Conservation (phyloP, 2,888 invertebrate species). For the Tipula helvola region DNA sequence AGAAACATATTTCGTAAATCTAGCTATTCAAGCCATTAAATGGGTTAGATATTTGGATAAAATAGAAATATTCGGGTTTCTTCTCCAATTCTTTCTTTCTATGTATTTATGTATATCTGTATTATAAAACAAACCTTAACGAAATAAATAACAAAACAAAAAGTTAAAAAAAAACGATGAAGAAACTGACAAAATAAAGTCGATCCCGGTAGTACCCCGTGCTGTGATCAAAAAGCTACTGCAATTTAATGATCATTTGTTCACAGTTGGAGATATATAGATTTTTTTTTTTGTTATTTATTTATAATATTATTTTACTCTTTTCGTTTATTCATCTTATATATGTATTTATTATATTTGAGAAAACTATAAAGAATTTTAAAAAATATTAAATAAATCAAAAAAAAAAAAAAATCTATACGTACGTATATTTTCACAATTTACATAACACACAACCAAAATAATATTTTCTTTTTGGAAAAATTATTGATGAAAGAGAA, state of each 20-base stretch:
- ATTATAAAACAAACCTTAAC: background rate
- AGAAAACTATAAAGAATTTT: background rate
- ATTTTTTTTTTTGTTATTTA: slow-evolving; percentile 5
- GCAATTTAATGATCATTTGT: slow-evolving; percentile 10
- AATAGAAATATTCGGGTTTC: background rate
- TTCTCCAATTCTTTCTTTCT: background rate
- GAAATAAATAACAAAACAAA: slow-evolving; percentile 4
- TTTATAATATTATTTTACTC: background rate
- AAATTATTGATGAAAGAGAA: background rate
- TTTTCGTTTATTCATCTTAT: background rate
- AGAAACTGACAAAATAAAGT: background rate
- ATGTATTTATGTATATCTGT: background rate
- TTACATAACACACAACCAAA: background rate
- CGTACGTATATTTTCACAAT: background rate
- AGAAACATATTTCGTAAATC: too few relatives aligned
- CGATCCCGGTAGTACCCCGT: slow-evolving; percentile 10
- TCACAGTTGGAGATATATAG: background rate
- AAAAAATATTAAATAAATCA: slow-evolving; percentile 4
- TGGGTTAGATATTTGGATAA: background rate
- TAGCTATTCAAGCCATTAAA: background rate
- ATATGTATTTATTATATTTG: background rate
- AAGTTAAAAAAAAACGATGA: background rate
- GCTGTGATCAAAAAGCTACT: slow-evolving; percentile 9
- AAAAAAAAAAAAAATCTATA: background rate
- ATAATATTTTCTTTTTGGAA: background rate